These are phyloP conservation scores for Leptestheria dahalacensis DNA, from an alignment of 1,140 invertebrate genomes.

Conservation along the genomic window DNA sequence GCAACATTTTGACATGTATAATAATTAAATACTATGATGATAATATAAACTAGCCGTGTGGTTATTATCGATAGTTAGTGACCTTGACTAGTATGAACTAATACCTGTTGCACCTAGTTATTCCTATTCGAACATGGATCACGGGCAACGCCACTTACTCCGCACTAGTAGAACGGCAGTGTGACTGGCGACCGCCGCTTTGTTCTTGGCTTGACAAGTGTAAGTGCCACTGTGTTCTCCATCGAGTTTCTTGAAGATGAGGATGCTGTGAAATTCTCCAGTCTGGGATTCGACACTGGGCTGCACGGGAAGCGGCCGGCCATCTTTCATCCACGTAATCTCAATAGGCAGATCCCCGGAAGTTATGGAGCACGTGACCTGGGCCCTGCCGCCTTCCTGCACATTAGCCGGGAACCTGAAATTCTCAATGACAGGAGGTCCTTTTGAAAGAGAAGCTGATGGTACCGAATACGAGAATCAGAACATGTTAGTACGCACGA, in stretches of 20 bases:
- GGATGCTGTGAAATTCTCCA: conserved; percentile 21
- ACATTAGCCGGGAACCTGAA: conserved; percentile 41
- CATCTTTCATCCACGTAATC: conserved; percentile 37
- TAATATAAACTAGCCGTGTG: background rate
- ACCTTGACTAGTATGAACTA: conserved; percentile 7
- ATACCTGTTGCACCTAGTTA: background rate
- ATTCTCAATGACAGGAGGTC: conserved; percentile 41
- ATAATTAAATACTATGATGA: too few relatives aligned
- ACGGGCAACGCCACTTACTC: conserved; percentile 26
- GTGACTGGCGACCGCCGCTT: conserved; percentile 31
- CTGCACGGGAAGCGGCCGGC: conserved; percentile 23
- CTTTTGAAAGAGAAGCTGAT: conserved; percentile 25
- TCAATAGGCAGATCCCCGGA: conserved; percentile 29
- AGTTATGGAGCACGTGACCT: conserved; percentile 28
- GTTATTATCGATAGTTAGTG: background rate
- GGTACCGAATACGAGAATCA: too few relatives aligned
- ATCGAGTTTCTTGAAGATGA: conserved; percentile 21
- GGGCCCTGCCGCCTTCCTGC: conserved; percentile 32
- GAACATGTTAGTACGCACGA: conserved; percentile 25
- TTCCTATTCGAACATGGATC: background rate
- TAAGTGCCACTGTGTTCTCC: conserved; percentile 37
- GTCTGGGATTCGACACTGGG: conserved; percentile 25
- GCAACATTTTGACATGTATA: too few relatives aligned
- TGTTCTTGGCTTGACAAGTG: conserved; percentile 37
- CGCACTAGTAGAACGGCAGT: conserved; percentile 35